These are phyloP conservation scores for Paramormyrops kingsleyae DNA, from an alignment of 2,113 vertebrate species.

Conservation along the genomic window DNA sequence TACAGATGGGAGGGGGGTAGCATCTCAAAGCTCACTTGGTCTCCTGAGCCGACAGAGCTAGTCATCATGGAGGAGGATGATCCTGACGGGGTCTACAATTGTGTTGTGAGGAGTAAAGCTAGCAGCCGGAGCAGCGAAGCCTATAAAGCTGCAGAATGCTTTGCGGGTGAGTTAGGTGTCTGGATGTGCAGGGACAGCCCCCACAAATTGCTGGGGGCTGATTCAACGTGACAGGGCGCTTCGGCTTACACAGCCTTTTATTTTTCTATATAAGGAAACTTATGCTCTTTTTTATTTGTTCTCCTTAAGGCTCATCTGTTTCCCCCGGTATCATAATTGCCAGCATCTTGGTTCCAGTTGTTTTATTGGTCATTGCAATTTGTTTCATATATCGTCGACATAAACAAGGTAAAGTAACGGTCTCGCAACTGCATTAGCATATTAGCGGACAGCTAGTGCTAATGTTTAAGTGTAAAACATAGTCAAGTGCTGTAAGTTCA, in stretches of 20 bases:
- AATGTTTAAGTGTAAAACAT: neutral
- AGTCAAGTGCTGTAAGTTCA: neutral
- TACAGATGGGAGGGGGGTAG: neutral
- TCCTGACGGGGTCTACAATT: neutral
- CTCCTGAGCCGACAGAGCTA: neutral
- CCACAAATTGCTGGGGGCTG: neutral
- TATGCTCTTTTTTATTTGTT: neutral
- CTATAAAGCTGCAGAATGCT: neutral
- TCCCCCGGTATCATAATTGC: neutral
- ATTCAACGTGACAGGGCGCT: neutral
- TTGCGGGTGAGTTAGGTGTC: neutral
- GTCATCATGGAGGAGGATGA: neutral
- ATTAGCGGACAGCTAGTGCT: neutral
- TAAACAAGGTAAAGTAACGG: neutral
- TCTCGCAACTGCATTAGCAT: neutral
- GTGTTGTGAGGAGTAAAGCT: constrained; percentile 3
- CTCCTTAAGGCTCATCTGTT: neutral
- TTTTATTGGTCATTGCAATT: neutral
- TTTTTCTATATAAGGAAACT: neutral
- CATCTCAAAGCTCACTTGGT: neutral
- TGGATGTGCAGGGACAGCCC: neutral
- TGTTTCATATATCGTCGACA: neutral
- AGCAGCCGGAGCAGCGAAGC: neutral
- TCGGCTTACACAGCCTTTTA: neutral
- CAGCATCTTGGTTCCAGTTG: neutral